Base-by-base conservation (phyloP, 1,140 invertebrate genomes). In the Meloidogyne chitwoodi region DNA sequence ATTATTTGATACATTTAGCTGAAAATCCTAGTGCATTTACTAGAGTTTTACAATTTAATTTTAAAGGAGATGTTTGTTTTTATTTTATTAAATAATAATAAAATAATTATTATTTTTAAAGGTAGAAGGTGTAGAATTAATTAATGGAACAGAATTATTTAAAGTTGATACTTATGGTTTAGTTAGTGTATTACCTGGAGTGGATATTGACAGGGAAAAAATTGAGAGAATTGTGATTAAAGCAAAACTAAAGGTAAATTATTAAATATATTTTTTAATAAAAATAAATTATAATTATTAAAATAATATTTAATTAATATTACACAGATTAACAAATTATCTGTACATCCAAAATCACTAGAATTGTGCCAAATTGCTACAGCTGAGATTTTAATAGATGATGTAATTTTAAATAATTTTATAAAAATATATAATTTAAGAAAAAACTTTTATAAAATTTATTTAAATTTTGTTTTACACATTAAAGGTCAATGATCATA, bases 351-450 rank as follows among this genome's bases (percentile, higher is more conserved):
- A 31, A 80, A 81, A 41, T 81, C 79, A 22, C 24, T 79, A n/a
- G 81, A 83, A 48, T 34, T 78, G 26, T 80, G 80, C 61, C 79
- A 80, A 41, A 75, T 84, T 38, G 81, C 81, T 38, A 83, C 81
- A 12, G 75, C 74, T 12, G 78, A 79, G 24, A 74, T 82, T 69
- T 34, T 26, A 26, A 73, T 82, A 8, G 81, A 82, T 14, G 81
- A 83, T 66, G 63, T 73, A n/a, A 5, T 4, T 19, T 19, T 19
- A 48, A 19, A 48, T 48, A 19, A 19, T 48, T 48, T 44, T 44
- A 16, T 3, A 44, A 44, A 44, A 12, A 44, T 48, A 48, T 48
- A 48, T 41, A 4, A 41, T 12, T 41, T 41, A 41, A 34, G 10
- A 34, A 34, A 4, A 34, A 34, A 34, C 10, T 34, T 4, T 34